A percentile compares a stretch with the other conserved stretches of the same genome.
Evolutionary conservation across 1,140 invertebrate species (phyloP).

Genomic region (Lineus longissimus): DNA sequence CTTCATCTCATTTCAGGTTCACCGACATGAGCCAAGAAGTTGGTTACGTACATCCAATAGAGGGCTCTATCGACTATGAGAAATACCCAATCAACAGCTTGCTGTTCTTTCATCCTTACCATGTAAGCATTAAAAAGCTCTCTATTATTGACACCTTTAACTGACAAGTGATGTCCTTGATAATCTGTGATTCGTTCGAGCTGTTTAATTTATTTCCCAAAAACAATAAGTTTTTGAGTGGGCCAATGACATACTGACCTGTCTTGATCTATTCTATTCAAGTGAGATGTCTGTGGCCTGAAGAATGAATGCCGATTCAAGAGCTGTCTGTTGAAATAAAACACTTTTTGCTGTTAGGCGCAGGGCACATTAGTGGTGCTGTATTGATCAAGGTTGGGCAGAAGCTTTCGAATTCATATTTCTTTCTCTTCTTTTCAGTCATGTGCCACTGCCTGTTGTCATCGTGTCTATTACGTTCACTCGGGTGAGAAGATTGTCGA

Average conservation of each 20-base stretch:
- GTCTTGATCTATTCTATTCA: too few relatives aligned
- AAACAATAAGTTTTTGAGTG: too few relatives aligned
- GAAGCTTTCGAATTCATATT: background rate
- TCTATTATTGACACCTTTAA: too few relatives aligned
- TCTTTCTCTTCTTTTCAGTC: conserved; percentile 28
- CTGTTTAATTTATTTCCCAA: too few relatives aligned
- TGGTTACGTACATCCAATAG: conserved; percentile 35
- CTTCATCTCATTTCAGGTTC: conserved; percentile 31
- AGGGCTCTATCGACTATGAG: conserved; percentile 30
- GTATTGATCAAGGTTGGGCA: background rate
- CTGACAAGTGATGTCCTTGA: too few relatives aligned
- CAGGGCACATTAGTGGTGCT: too few relatives aligned
- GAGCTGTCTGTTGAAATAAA: too few relatives aligned
- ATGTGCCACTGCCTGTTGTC: conserved; percentile 41
- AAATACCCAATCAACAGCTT: conserved; percentile 38
- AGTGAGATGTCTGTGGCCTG: too few relatives aligned
- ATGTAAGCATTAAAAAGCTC: conserved; percentile 36
- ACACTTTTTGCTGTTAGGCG: too few relatives aligned
- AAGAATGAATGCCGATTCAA: too few relatives aligned
- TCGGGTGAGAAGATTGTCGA: conserved; percentile 31
- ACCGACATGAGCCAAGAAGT: conserved; percentile 44
- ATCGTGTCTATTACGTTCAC: conserved; percentile 35
- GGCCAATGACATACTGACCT: too few relatives aligned
- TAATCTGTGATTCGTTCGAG: too few relatives aligned
- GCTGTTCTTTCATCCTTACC: conserved; percentile 45